Evolutionary conservation across 2,888 invertebrate genomes (phyloP), one percentile per base, ranked within the genome.

Genomic region (Drosophila flavopinicola): DNA sequence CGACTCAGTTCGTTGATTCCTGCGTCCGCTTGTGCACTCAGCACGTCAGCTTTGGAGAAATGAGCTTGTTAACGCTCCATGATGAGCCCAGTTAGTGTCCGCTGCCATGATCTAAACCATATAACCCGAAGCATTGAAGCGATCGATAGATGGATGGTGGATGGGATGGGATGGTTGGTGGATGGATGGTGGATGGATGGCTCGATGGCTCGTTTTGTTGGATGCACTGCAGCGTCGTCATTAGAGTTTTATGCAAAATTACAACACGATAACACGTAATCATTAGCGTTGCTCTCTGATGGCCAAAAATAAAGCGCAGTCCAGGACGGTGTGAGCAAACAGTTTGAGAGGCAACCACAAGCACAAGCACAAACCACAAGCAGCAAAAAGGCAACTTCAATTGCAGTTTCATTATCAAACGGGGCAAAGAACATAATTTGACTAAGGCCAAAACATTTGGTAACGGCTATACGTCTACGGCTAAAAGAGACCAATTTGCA

Each of bases 241-340:
- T 87, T 88, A 79, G 84, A 77, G 79, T 51, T 78, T 64, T 80
- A 77, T 86, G 87, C 80, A 85, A 87, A 88, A 87, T 87, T 88
- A 84, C 85, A 85, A 88, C 86, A 84, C 76, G 87, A 88, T 87
- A 87, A 88, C 88, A 86, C 85, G 83, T 88, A 86, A 88, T 88
- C 88, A 87, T 88, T 88, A 86, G 78, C 68, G 82, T 75, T 71
- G 66, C 67, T 51, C 58, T 64, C 24, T 9, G 73, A 27, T 56
- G 70, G 30, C 23, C 29, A 25, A 33, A 48, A n/a, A n/a, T n/a
- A n/a, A n/a, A n/a, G n/a, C n/a, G n/a, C n/a, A n/a, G n/a, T n/a
- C n/a, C n/a, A n/a, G 35, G 51, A 75, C 75, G 75, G 80, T 80
- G 79, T 80, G 80, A 75, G 78, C 78, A 78, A 82, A 82, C 82